These are phyloP conservation scores for Squalus acanthias DNA, from an alignment of 2,797 vertebrate genomes.

Conservation along the genomic window DNA sequence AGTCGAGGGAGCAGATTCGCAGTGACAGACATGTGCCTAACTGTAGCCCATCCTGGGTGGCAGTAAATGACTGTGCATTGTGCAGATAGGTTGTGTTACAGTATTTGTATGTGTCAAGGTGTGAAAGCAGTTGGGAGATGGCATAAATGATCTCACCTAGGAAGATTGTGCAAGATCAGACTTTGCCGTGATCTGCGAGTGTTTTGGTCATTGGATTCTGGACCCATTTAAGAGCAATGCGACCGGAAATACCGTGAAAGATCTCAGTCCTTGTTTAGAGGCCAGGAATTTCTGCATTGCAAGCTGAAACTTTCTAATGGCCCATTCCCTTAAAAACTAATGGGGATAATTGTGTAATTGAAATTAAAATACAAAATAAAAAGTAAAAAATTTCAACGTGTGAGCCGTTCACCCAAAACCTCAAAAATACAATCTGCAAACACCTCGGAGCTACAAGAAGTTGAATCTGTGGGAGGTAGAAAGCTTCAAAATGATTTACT, in stretches of 20 bases:
- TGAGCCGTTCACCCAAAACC: not conserved
- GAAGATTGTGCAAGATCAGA: not conserved
- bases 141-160: not conserved
- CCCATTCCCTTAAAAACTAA: not conserved
- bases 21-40: not conserved
- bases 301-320: not conserved
- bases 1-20: not conserved
- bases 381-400: not conserved
- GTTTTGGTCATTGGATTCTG: not conserved
- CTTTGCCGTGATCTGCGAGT: not conserved
- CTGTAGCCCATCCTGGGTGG: not conserved
- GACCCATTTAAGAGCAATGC: not conserved
- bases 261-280: not conserved
- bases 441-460: not conserved
- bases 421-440: not conserved
- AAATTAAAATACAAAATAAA: not conserved
- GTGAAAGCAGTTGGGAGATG: not conserved
- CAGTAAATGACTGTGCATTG: not conserved
- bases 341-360: not conserved
- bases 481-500: not conserved
- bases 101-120: not conserved
- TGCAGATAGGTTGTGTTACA: not conserved
- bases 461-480: not conserved
- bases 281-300: not conserved
- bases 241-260: not conserved